Conservation (phyloP, 2,113 vertebrate genomes). For the Toxostoma redivivum region DNA sequence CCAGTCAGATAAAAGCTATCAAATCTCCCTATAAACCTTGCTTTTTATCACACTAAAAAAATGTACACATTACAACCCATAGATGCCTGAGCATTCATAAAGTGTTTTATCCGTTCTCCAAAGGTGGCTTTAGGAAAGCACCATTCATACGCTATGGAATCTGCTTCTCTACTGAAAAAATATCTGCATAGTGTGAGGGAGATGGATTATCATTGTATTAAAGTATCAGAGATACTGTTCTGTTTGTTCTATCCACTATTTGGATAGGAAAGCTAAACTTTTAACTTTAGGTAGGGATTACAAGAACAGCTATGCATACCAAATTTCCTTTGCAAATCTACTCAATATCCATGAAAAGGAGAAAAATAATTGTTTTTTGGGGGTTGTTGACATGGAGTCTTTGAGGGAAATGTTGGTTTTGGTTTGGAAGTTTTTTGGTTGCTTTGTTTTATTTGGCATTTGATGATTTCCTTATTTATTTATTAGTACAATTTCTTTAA, state of each 20-base stretch:
- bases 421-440: neutral
- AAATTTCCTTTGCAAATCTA: neutral
- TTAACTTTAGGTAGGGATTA: neutral
- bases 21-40: neutral
- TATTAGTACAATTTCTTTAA: neutral
- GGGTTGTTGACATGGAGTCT: rapidly evolving
- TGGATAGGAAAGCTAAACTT: neutral
- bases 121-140: neutral
- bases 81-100: neutral
- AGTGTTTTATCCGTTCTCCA: neutral
- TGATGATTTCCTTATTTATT: neutral
- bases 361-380: rapidly evolving
- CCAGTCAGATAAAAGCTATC: neutral
- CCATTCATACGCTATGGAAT: neutral
- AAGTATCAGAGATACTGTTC: neutral
- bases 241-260: neutral
- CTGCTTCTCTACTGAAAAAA: neutral
- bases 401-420: neutral
- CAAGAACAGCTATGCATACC: neutral
- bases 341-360: neutral
- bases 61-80: neutral
- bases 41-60: neutral
- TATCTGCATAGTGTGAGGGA: rapidly evolving
- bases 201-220: neutral
- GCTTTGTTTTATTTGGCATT: neutral